These are phyloP conservation scores for Philonicus albiceps DNA, from an alignment of 2,888 invertebrate species.

Conservation along the genomic window DNA sequence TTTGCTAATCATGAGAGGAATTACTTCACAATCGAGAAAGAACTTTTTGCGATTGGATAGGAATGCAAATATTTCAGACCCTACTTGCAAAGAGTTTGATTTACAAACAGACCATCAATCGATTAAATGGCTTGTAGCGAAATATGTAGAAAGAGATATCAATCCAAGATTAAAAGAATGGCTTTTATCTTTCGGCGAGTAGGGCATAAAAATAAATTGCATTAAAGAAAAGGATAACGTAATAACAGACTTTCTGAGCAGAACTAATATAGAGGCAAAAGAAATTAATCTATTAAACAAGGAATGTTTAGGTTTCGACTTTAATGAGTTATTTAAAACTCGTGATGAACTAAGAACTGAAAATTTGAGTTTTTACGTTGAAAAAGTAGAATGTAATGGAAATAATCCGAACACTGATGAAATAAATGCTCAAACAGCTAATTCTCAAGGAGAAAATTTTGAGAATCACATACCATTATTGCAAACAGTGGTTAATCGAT, in stretches of 20 bases:
- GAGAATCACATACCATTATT: constrained; percentile 30
- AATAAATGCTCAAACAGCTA: not conserved
- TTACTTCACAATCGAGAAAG: too few species aligned
- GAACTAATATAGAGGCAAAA: not conserved
- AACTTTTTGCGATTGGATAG: too few species aligned
- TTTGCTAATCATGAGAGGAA: too few species aligned
- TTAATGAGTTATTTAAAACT: too few species aligned
- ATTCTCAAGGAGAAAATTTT: constrained; percentile 12
- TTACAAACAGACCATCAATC: too few species aligned
- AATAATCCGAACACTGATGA: not conserved
- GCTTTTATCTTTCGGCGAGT: not conserved
- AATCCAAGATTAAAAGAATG: too few species aligned
- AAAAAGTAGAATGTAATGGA: not conserved
- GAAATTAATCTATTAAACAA: not conserved
- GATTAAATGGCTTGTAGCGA: too few species aligned
- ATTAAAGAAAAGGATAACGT: not conserved
- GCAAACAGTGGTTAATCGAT: constrained; percentile 26
- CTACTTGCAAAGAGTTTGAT: too few species aligned
- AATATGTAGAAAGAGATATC: too few species aligned
- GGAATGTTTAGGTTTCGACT: too few species aligned
- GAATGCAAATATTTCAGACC: too few species aligned
- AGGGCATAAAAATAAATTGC: not conserved
- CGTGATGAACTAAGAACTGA: not conserved
- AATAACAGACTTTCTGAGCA: constrained; percentile 15
- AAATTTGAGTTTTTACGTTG: not conserved